Conservation (phyloP, 2,888 invertebrate genomes). For the Lordiphosa fenestrarum region DNA sequence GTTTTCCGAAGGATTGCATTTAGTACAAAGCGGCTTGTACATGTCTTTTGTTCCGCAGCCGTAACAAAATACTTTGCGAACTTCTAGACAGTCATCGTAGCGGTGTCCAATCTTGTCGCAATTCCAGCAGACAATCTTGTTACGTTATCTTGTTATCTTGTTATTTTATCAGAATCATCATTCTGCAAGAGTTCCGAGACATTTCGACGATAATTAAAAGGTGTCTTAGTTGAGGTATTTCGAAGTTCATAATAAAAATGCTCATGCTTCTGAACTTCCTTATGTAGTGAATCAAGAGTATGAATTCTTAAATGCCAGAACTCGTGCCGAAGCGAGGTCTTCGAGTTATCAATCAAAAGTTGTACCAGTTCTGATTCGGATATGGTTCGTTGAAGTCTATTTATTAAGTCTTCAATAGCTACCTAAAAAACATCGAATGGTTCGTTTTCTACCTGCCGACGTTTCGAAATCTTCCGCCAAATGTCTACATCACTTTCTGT, state of each 20-base stretch:
- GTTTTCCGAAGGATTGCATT: too few relatives aligned
- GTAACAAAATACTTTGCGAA: too few relatives aligned
- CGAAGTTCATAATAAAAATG: constrained; percentile 2
- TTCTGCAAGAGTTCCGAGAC: not conserved
- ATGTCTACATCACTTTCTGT: not conserved
- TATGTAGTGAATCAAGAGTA: too few relatives aligned
- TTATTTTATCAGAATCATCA: too few relatives aligned
- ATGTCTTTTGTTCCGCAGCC: too few relatives aligned
- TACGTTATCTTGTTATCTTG: too few relatives aligned
- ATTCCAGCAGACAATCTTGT: too few relatives aligned
- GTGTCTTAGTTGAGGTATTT: not conserved
- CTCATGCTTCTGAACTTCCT: not conserved
- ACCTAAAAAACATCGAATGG: not conserved
- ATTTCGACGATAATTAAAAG: not conserved
- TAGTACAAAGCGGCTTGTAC: too few relatives aligned
- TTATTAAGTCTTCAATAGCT: not conserved
- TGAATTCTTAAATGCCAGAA: not conserved
- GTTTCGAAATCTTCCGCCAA: constrained; percentile 1
- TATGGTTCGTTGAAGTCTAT: not conserved
- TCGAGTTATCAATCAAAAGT: constrained; percentile 2
- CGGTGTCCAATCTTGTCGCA: too few relatives aligned
- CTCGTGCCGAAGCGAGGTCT: constrained; percentile 1
- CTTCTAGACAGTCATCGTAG: too few relatives aligned
- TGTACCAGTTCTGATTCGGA: not conserved
- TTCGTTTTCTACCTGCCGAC: not conserved